Conservation (phyloP, 2,888 invertebrate genomes). For the Tanypteryx hageni region DNA sequence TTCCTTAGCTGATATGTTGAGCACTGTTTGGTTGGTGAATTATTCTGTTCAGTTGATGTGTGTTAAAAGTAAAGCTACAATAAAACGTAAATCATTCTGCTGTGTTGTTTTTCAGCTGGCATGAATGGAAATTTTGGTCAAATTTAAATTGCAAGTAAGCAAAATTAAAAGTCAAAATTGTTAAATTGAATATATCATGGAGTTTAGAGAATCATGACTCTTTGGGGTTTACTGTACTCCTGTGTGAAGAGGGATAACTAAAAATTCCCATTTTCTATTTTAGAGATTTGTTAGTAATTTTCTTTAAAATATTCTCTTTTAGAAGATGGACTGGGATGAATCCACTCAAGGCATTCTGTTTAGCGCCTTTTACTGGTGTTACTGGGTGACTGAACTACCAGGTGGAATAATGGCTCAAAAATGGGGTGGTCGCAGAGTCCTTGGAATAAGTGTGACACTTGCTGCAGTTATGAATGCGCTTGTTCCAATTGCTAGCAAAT, state of each 20-base stretch:
- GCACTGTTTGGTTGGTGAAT: too few relatives aligned
- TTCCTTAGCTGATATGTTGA: too few relatives aligned
- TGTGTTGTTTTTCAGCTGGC: too few relatives aligned
- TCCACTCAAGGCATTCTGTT: slow-evolving; percentile 72
- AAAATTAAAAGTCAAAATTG: background rate
- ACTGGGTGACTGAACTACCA: slow-evolving; percentile 75
- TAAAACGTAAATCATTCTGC: too few relatives aligned
- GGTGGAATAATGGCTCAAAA: slow-evolving; percentile 74
- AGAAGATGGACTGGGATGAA: slow-evolving; percentile 71
- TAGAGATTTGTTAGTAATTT: too few relatives aligned
- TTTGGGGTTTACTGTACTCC: background rate
- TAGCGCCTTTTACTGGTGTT: slow-evolving; percentile 75
- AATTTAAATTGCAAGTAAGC: background rate
- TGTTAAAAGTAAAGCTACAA: too few relatives aligned
- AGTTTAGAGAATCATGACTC: background rate
- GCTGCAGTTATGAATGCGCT: slow-evolving; percentile 74
- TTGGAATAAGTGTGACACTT: slow-evolving; percentile 73
- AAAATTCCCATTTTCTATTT: background rate
- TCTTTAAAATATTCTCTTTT: background rate
- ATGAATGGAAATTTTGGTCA: too few relatives aligned
- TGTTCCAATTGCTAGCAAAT: slow-evolving; percentile 73
- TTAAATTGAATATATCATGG: background rate
- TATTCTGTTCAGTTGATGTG: too few relatives aligned
- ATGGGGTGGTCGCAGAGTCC: slow-evolving; percentile 74
- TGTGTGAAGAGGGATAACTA: background rate